Base-by-base conservation (phyloP, 2,797 vertebrate species). In the Macrochelys suwanniensis region DNA sequence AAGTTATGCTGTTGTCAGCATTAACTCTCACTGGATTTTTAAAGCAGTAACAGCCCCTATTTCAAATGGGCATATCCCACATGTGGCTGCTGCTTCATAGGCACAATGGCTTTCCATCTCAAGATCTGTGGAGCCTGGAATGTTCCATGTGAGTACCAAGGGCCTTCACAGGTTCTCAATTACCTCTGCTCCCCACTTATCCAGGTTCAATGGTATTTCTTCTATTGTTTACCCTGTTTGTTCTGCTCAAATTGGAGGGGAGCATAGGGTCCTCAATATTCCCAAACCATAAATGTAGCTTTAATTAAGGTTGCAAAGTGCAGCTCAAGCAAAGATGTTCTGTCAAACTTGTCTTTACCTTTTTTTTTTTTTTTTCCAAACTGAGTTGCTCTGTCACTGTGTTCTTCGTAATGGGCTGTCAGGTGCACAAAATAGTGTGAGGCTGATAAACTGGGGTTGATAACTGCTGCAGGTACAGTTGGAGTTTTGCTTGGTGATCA, bases 191-290 rank as follows among this genome's bases (percentile, higher is more conserved):
- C 88, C 16, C 19, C 53, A 3, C 11, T 84, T 86, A 68, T 90
- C 68, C 51, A 81, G 89, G 90, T 45, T 5, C 4, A 17, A 0
- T 50, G 1, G 11, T 86, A 45, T 76, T 10, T 80, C 42, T 85
- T 83, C 53, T 80, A 33, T 37, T 77, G 51, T 47, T 2, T 12
- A 71, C 28, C 2, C 3, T 0, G 0, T 78, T 91, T 94, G 25
- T 78, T 51, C 31, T 11, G 15, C 19, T 68, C 89, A 31, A 68
- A 47, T 89, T 50, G 50, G 45, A 54, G 6, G 19, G 82, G 15
- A 59, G 61, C 11, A 85, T 51, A 74, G 28, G 6, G 5, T 1
- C 21, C 49, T 81, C 89, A 71, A 15, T 90, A 45, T 76, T 81
- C 17, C 12, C 23, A 53, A 93, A 21, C 4, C 23, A 21, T 31